These are phyloP conservation scores for Lathamus discolor DNA, from an alignment of 2,113 vertebrate species.

Conservation along the genomic window DNA sequence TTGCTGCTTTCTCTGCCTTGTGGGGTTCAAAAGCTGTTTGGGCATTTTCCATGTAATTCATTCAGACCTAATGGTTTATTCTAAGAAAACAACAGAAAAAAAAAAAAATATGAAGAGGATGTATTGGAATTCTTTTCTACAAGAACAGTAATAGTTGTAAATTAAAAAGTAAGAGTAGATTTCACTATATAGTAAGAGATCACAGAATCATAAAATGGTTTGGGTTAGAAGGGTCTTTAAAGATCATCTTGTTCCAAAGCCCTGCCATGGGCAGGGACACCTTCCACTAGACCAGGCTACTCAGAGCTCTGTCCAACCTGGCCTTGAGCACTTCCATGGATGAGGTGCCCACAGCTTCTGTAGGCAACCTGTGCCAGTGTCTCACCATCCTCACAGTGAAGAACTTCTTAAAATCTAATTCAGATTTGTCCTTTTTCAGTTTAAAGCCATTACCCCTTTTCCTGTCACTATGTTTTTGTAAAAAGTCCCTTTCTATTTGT, in stretches of 20 bases:
- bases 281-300: background rate
- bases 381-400: background rate
- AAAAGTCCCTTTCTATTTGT: background rate
- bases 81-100: background rate
- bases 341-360: background rate
- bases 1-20: background rate
- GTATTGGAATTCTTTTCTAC: background rate
- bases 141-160: background rate
- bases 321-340: background rate
- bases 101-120: background rate
- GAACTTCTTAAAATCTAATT: background rate
- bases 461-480: background rate
- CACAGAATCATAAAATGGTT: background rate
- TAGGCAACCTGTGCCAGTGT: background rate
- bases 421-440: background rate
- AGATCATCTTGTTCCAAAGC: background rate
- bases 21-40: background rate
- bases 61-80: background rate
- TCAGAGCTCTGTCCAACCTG: background rate
- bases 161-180: background rate
- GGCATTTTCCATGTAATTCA: background rate
- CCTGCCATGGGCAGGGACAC: background rate
- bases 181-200: background rate
- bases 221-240: background rate
- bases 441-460: background rate